These are phyloP conservation scores for Myrmecobius fasciatus DNA, from an alignment of 2,113 vertebrate species.

Conservation along the genomic window DNA sequence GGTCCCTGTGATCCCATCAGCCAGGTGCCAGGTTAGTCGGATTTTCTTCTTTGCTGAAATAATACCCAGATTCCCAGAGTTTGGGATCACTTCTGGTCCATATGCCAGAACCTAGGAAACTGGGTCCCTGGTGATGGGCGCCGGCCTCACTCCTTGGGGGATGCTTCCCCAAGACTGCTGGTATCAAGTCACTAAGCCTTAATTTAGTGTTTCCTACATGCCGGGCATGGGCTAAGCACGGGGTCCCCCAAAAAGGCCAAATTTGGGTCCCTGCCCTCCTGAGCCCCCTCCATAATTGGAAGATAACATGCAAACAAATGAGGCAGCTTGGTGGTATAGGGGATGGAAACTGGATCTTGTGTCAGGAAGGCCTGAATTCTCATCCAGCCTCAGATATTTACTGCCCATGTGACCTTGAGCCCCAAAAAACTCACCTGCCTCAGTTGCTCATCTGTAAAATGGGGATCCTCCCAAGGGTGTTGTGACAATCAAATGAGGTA, in stretches of 20 bases:
- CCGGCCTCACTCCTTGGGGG: neutral
- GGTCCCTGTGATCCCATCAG: constrained; percentile 39
- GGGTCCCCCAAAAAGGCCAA: neutral
- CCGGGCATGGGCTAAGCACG: neutral
- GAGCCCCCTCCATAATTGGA: neutral
- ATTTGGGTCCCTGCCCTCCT: neutral
- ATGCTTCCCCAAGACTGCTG: neutral
- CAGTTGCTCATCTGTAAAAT: neutral
- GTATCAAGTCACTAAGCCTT: neutral
- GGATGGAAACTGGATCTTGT: neutral
- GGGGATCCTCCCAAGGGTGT: neutral
- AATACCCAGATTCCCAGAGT: neutral
- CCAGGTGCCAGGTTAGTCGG: constrained; percentile 65
- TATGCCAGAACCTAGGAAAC: neutral
- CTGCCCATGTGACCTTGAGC: neutral
- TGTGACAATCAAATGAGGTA: neutral
- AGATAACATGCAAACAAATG: neutral
- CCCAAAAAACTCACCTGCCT: neutral
- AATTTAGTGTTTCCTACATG: neutral
- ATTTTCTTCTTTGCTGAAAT: constrained; percentile 34
- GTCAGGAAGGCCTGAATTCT: neutral
- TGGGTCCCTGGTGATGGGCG: neutral
- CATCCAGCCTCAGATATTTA: neutral
- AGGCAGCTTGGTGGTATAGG: neutral
- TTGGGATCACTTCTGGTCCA: neutral